Evolutionary conservation across 2,113 vertebrate species (phyloP).

Genomic region (Chionomys nivalis): DNA sequence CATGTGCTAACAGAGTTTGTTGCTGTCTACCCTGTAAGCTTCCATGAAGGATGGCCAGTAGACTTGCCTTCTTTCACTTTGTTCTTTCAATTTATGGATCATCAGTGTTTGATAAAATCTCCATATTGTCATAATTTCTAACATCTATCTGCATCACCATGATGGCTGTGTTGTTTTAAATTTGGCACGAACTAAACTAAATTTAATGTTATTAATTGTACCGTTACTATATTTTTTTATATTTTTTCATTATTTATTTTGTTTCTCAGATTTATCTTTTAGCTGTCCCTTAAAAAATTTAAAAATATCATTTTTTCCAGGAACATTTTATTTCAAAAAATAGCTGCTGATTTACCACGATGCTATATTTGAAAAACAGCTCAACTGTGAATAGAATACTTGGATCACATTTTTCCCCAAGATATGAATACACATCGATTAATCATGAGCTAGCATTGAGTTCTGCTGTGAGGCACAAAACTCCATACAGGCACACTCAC

Average conservation of each 20-base stretch:
- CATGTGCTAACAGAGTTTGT: background rate
- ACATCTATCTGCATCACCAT: background rate
- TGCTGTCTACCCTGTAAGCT: background rate
- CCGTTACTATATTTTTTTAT: background rate
- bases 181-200: background rate
- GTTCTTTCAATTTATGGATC: background rate
- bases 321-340: constrained; percentile 12
- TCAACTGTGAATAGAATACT: background rate
- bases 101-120: background rate
- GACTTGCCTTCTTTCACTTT: background rate
- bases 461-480: background rate
- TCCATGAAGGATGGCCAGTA: background rate
- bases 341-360: background rate
- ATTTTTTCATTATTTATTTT: constrained; percentile 12
- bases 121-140: background rate
- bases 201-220: background rate
- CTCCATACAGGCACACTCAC: background rate
- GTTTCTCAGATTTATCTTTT: constrained; percentile 16
- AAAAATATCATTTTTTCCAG: background rate
- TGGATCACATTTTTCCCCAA: background rate
- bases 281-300: constrained; percentile 17
- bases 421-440: background rate
- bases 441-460: background rate
- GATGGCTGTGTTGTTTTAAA: constrained; percentile 22
- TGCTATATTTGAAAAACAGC: background rate